phyloP scores from a whole-genome alignment of 2,888 invertebrate species.

The Xestia xanthographa region DNA sequence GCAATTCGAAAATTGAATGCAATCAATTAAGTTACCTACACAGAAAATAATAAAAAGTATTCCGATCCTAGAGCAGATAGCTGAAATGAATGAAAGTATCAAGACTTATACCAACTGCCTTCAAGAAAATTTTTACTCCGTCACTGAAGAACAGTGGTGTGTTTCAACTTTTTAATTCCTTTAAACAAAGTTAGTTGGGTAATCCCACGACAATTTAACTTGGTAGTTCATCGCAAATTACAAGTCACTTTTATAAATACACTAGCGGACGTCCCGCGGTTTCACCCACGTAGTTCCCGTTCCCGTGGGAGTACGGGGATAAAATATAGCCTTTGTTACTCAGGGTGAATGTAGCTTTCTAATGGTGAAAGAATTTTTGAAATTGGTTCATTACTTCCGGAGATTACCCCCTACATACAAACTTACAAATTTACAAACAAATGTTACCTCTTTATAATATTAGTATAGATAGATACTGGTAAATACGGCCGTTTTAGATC shows the following conservation, averaged over 20 bases:
- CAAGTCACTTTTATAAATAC: conserved; percentile 15
- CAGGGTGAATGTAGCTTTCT: too few relatives aligned
- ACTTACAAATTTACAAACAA: too few relatives aligned
- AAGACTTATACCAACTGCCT: conserved; percentile 33
- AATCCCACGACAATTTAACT: conserved; percentile 57
- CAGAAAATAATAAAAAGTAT: conserved; percentile 1
- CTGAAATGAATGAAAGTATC: conserved; percentile 26
- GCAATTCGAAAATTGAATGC: conserved; percentile 12
- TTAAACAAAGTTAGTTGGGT: conserved; percentile 50
- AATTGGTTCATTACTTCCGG: too few relatives aligned
- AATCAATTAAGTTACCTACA: conserved; percentile 27
- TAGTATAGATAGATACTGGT: background rate
- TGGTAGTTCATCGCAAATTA: conserved; percentile 45
- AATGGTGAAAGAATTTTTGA: too few relatives aligned
- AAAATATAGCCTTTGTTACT: too few relatives aligned
- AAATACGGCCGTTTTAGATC: background rate
- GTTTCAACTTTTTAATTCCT: conserved; percentile 62
- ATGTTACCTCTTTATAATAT: too few relatives aligned
- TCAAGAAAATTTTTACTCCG: conserved; percentile 42
- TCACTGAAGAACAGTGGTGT: conserved; percentile 51
- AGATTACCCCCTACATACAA: too few relatives aligned
- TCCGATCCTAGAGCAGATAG: conserved; percentile 1
- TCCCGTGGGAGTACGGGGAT: too few relatives aligned
- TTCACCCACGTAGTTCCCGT: too few relatives aligned
- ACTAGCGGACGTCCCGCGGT: too few relatives aligned